A percentile compares a stretch with the other conserved stretches of the same genome.
These are phyloP conservation scores for Poecilia picta DNA, from an alignment of 2,797 vertebrate genomes.

Conservation along the genomic window DNA sequence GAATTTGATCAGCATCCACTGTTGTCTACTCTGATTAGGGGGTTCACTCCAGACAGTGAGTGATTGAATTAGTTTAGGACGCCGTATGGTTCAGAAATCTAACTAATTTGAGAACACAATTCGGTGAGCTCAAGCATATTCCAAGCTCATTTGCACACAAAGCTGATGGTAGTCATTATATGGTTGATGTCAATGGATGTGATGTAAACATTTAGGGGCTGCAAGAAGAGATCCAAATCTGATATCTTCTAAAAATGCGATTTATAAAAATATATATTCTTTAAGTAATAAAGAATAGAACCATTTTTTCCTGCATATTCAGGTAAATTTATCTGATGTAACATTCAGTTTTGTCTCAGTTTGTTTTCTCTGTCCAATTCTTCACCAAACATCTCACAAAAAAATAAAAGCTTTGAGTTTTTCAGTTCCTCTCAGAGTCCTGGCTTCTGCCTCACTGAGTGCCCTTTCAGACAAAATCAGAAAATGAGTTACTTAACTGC, in stretches of 20 bases:
- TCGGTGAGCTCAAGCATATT: constrained; percentile 9
- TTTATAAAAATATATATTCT: not conserved
- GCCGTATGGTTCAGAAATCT: constrained; percentile 20
- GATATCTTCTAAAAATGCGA: not conserved
- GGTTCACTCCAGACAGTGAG: constrained; percentile 24
- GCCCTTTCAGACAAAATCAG: no score
- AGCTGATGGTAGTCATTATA: not conserved
- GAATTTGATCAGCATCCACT: constrained; percentile 11
- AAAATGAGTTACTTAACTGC: not conserved
- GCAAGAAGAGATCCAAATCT: not conserved
- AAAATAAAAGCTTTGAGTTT: no score
- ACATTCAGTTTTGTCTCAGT: not conserved
- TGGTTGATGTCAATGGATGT: not conserved
- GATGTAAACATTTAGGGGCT: not conserved
- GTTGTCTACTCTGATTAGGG: constrained; percentile 8
- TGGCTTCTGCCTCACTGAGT: no score
- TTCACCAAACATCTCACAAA: no score
- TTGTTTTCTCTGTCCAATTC: not conserved
- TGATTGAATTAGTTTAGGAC: constrained; percentile 22
- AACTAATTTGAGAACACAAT: not conserved
- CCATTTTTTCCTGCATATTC: not conserved
- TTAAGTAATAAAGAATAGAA: not conserved
- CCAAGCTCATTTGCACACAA: not conserved
- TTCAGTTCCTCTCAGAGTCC: no score
- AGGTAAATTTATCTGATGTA: not conserved